Percentiles rank a stretch among this genome's conserved stretches.
Evolutionary conservation across 1,140 invertebrate genomes (phyloP).

Genomic region (Brachionus koreanus): DNA sequence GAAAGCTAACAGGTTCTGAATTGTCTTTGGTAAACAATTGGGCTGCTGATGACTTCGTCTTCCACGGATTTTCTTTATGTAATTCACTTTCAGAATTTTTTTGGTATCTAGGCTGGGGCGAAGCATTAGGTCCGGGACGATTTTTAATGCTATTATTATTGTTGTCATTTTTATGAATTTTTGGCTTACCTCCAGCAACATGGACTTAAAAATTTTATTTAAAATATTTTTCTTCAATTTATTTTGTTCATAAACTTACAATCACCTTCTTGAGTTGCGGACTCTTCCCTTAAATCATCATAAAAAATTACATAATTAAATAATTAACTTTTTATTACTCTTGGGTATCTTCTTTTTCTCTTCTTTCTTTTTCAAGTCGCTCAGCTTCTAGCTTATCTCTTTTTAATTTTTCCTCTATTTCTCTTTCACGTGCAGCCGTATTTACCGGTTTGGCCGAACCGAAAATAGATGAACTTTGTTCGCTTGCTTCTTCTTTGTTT

Average conservation of each 20-base stretch:
- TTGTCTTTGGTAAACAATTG: background rate
- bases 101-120: background rate
- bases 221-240: background rate
- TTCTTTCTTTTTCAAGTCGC: constrained; percentile 19
- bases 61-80: background rate
- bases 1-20: background rate
- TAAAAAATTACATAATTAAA: background rate
- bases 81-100: background rate
- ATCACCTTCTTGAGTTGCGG: background rate
- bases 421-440: constrained; percentile 71
- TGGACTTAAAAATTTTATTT: background rate
- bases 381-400: constrained; percentile 48
- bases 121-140: background rate
- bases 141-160: constrained; percentile 40
- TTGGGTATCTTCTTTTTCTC: background rate
- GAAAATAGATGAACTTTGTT: constrained; percentile 65
- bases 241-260: background rate
- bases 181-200: constrained; percentile 16
- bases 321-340: background rate
- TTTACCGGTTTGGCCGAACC: constrained; percentile 88
- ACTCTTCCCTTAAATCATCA: background rate
- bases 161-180: constrained; percentile 12
- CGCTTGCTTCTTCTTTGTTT: constrained; percentile 59
- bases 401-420: constrained; percentile 64
- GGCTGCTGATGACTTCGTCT: background rate